Conservation (phyloP, 2,113 vertebrate species). For the Columbina picui region DNA sequence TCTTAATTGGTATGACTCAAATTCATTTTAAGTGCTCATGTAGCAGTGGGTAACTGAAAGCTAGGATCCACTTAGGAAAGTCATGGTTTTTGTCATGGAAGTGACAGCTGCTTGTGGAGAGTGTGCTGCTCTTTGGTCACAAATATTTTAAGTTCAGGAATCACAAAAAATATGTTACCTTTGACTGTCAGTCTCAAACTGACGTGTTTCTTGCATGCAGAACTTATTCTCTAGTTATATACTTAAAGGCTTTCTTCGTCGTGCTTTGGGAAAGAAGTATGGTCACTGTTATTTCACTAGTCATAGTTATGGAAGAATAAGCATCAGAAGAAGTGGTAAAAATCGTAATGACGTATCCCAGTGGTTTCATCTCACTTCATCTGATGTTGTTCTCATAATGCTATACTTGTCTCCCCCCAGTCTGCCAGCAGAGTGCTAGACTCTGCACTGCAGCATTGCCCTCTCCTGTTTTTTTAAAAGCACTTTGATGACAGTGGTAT, state of each 20-base stretch:
- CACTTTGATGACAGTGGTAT: background rate
- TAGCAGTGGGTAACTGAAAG: background rate
- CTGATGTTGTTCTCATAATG: background rate
- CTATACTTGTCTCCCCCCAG: background rate
- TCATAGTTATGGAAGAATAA: background rate
- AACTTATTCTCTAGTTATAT: background rate
- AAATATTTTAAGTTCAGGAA: background rate
- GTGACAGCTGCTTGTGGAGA: background rate
- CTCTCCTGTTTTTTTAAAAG: background rate
- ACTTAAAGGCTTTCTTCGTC: background rate
- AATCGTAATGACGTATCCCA: fast-evolving
- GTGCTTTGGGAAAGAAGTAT: background rate
- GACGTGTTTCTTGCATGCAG: background rate
- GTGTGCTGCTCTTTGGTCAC: background rate
- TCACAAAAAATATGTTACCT: background rate
- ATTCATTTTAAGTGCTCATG: background rate
- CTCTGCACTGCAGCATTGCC: background rate
- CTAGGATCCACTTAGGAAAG: background rate
- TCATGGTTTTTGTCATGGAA: background rate
- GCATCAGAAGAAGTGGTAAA: background rate
- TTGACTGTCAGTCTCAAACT: background rate
- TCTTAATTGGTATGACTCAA: no score
- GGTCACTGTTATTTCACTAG: background rate
- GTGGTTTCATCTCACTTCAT: background rate
- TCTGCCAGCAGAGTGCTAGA: background rate